Base-by-base conservation (phyloP, 2,797 vertebrate species). In the Enteromius radiatus region DNA sequence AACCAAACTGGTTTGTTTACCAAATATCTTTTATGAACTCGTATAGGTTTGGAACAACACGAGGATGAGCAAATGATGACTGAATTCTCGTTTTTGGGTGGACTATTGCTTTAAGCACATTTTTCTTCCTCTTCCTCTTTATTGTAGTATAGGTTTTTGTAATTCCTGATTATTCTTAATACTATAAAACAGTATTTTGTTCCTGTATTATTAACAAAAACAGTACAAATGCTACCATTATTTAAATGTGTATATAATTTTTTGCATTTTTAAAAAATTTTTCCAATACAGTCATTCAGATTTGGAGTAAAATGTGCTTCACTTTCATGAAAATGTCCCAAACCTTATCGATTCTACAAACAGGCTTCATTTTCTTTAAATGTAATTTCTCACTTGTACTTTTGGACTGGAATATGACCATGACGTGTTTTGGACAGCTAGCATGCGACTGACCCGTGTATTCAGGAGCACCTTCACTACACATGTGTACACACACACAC, bases 401-500 rank as follows among this genome's bases (percentile, higher is more conserved):
- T 79, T 79, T 68, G 59, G 61, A 26, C 23, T 65, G n/a, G n/a
- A 75, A 65, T 65, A 38, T 41, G 70, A 75, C 45, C 19, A 1
- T 38, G 59, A 41, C 15, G 5, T 8, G 41, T 26, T 71, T 15
- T 49, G 23, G 64, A 28, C 49, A 2, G 47, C 38, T 43, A 28
- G 15, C 33, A 15, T 21, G 12, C 17, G 38, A n/a, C 21, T 52
- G 21, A 81, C 69, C n/a, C n/a, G 52, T 45, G 21, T 70, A 52
- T 63, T 49, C 83, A 43, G 56, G n/a, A 56, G 74, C 78, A 81
- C 56, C 64, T 76, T 59, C 26, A 80, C 41, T 33, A 69, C 23
- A 74, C 54, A 69, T 23, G 21, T 31, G 19, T 3, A 43, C 41
- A 43, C 41, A 43, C 41, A 43, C 41, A 38, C 38, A 41, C 38